Evolutionary conservation across 2,888 invertebrate species (phyloP), one percentile per base, ranked within the genome.

Genomic region (Scaptomyza caliginosa): DNA sequence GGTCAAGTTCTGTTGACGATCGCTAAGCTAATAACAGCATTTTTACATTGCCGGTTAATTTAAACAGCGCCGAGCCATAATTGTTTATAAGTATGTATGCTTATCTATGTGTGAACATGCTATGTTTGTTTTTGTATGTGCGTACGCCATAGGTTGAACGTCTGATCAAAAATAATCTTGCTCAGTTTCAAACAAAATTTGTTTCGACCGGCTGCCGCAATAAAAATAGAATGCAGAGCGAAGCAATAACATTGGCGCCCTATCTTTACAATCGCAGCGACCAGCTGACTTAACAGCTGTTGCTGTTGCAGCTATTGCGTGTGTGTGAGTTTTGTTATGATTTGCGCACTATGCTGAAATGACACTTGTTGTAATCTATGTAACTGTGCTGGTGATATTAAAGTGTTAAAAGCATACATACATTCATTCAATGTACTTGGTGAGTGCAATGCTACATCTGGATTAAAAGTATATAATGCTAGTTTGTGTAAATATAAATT

Each of bases 91-190:
- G n/a, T n/a, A n/a, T n/a, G n/a, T n/a, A 21, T 2, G 34, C 16
- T 34, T 16, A 13, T 48, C 32, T 39, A 16, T 17, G 2, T 17
- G 23, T 23, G 13, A 3, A 10, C 26, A 11, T 19, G 1, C 8
- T 17, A 38, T 26, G 23, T 36, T 11, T 30, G 42, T 38, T 5
- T 24, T 5, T 23, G n/a, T 34, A 32, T 26, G 13, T 30, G 16
- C 16, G 19, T 16, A 38, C 56, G 16, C 19, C 24, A n/a, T n/a
- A n/a, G n/a, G n/a, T n/a, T 56, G 43, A 63, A 51, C 65, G 55
- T 55, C 64, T 62, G 40, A 19, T 32, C 49, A 30, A 40, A 45
- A 50, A 24, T 43, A 39, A 30, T 70, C 51, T 40, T 40, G 17
- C 38, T 36, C 39, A 11, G 21, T 17, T 54, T 4, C 17, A 32